Base-by-base conservation (phyloP, 2,888 invertebrate species). In the Schrankia costaestrigalis region DNA sequence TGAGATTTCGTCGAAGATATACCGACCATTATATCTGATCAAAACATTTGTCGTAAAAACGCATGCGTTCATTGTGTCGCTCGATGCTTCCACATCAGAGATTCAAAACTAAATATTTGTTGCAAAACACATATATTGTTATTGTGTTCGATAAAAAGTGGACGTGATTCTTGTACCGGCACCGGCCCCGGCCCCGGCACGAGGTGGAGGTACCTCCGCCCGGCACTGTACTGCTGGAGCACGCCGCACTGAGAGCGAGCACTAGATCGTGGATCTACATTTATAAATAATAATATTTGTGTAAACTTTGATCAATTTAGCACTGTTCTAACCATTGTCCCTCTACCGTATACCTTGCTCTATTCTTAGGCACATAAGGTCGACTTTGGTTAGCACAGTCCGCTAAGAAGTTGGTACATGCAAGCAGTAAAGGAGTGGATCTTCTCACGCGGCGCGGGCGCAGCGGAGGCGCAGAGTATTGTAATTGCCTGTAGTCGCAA, bases 201-300 rank as follows among this genome's bases (percentile, higher is more conserved):
- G n/a, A n/a, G n/a, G n/a, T n/a, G n/a, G n/a, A n/a, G n/a, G n/a
- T n/a, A n/a, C n/a, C n/a, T n/a, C n/a, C n/a, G n/a, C n/a, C n/a
- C n/a, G n/a, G n/a, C n/a, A n/a, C n/a, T n/a, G n/a, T n/a, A 26
- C 10, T 22, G 36, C 19, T 14, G 24, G 31, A 23, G 30, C 26
- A 11, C 17, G 28, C 12, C 13, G 27, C 19, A 3, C 2, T 12
- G 2, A 1, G 11, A 18, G 7, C 22, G 15, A 11, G 22, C 22
- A 50, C 53, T 49, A 49, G 42, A 54, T 65, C 50, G 56, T 54
- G 54, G 42, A 56, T 55, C 52, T 49, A 44, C 53, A 56, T 62
- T 58, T 57, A 56, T 53, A 60, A 65, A 64, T 64, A 65, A 71
- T 67, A 64, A 71, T 69, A 69, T 69, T 72, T 65, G 70, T 63